Base-by-base conservation (phyloP, 2,113 vertebrate species). In the Asarcornis scutulata region DNA sequence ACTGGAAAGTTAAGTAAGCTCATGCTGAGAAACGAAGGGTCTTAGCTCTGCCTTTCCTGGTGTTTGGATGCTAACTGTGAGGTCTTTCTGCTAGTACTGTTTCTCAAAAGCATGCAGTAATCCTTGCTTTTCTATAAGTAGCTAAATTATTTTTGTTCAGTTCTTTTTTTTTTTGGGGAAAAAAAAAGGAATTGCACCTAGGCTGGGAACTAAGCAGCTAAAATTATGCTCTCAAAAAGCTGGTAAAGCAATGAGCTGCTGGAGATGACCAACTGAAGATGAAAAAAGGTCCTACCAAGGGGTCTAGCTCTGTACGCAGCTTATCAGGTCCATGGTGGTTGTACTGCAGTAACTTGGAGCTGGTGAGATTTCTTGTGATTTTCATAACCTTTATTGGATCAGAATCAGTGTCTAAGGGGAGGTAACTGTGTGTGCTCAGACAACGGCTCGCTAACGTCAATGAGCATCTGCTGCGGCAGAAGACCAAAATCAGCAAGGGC, bases 81-180 rank as follows among this genome's bases (percentile, higher is more conserved):
- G 60, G 29, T 38, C 55, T n/a, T 17, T 36, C 17, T 60, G 64
- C 44, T 52, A 46, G 25, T 9, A 2, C 48, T 53, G 0, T 0
- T 11, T 52, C 64, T 50, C 48, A 36, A 76, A 38, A 55, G n/a
- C 6, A 9, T 1, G 4, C 44, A 58, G 34, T 26, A 27, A 46
- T 14, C 46, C 31, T 80, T 46, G n/a, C 1, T 8, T 53, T 71
- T 62, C n/a, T 82, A 1, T 13, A 53, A 74, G 44, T 3, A 66
- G n/a, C 21, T 67, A 60, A 62, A 74, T 53, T 85, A 31, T 48
- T 80, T 67, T 59, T 63, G 25, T 42, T 85, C 22, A 25, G 74
- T 2, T 40, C 56, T 48, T 52, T 34, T 10, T 9, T 0, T 48
- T 44, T 4, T 22, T 22, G 22, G 2, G 22, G 12, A 2, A 2